A percentile compares a stretch with the other conserved stretches of the same genome.
phyloP scores from a whole-genome alignment of 2,888 invertebrate genomes.

The Mimas tiliae region DNA sequence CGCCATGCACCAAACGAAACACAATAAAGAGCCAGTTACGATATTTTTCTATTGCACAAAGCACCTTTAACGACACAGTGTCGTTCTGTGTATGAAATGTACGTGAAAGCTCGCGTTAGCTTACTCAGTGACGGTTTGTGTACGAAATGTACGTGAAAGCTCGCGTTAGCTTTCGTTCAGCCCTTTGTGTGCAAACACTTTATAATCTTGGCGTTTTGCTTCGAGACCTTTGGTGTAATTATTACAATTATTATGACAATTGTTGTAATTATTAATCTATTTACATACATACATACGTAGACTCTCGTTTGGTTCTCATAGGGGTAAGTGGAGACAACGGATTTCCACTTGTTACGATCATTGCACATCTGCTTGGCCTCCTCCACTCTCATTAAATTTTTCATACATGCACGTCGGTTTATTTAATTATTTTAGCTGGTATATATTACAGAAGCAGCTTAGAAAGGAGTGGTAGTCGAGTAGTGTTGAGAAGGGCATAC shows the following conservation, averaged over 20 bases:
- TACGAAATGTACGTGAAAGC: neutral
- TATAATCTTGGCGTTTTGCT: constrained; percentile 15
- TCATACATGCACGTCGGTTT: too few relatives aligned
- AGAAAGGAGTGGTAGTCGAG: too few relatives aligned
- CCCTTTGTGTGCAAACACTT: constrained; percentile 9
- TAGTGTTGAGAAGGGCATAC: too few relatives aligned
- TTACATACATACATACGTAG: too few relatives aligned
- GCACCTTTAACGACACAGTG: neutral
- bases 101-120: neutral
- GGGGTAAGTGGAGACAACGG: too few relatives aligned
- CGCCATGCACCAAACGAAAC: constrained; percentile 13
- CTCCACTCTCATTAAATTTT: too few relatives aligned
- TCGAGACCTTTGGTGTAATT: constrained; percentile 22
- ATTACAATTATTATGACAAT: too few relatives aligned
- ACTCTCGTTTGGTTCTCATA: too few relatives aligned
- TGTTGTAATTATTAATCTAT: too few relatives aligned
- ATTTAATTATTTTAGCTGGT: neutral
- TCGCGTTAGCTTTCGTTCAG: neutral
- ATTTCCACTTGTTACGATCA: too few relatives aligned
- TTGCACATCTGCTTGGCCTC: too few relatives aligned
- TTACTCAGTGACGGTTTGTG: too few relatives aligned
- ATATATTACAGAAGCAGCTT: neutral
- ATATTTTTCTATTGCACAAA: constrained; percentile 18
- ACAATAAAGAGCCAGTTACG: constrained; percentile 22
- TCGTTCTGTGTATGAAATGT: neutral